These are phyloP conservation scores for Panonychus citri DNA, from an alignment of 1,140 invertebrate species.

Conservation along the genomic window DNA sequence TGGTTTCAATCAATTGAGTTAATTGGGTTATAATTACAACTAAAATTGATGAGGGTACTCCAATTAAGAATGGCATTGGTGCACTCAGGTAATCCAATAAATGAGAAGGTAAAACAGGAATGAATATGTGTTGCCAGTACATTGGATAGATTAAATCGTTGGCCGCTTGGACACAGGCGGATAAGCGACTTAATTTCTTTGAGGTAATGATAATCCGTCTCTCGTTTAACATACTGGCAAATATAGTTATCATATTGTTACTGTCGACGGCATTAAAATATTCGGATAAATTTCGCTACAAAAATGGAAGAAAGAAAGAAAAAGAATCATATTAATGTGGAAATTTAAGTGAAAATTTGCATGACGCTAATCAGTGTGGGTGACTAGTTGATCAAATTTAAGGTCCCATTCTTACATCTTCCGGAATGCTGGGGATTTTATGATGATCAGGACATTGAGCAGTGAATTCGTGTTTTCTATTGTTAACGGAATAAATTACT, in stretches of 20 bases:
- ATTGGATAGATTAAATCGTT: constrained; percentile 84
- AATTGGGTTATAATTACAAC: no score
- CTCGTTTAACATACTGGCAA: constrained; percentile 80
- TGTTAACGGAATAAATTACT: constrained; percentile 20
- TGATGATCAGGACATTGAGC: constrained; percentile 51
- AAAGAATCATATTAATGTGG: neutral
- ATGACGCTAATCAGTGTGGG: no score
- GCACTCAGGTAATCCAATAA: constrained; percentile 69
- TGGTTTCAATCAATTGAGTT: no score
- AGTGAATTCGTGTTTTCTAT: constrained; percentile 38
- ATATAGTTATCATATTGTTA: constrained; percentile 75
- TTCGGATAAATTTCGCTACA: constrained; percentile 73
- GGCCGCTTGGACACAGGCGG: constrained; percentile 76
- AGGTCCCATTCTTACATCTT: constrained; percentile 57
- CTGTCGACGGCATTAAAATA: constrained; percentile 81
- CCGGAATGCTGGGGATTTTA: constrained; percentile 68
- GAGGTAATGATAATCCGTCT: constrained; percentile 72
- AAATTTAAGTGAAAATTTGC: constrained; percentile 7
- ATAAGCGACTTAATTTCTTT: constrained; percentile 54
- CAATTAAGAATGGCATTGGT: constrained; percentile 85
- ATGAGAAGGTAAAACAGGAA: constrained; percentile 64
- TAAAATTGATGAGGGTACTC: constrained; percentile 56
- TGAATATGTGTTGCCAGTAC: constrained; percentile 94
- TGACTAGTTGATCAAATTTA: no score
- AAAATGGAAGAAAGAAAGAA: constrained; percentile 22